Percentiles rank a stretch among this genome's conserved stretches.
These are phyloP conservation scores for Bucco capensis DNA, from an alignment of 2,113 vertebrate genomes.

Conservation along the genomic window DNA sequence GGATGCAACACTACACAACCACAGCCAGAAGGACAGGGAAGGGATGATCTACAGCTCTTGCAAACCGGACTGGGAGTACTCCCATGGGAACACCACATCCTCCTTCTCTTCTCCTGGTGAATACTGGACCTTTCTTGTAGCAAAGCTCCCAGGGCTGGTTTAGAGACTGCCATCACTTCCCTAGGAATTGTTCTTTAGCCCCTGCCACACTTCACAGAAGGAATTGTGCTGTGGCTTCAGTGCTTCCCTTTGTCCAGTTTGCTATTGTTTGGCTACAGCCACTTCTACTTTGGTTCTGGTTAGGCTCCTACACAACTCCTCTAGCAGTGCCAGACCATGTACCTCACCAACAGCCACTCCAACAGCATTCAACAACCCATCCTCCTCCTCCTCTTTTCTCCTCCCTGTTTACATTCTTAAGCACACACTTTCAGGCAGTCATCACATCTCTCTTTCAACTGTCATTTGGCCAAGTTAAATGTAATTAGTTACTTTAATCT, in stretches of 20 bases:
- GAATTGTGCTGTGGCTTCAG: neutral
- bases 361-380: neutral
- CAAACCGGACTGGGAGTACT: neutral
- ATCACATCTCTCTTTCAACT: constrained; percentile 44
- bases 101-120: neutral
- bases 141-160: neutral
- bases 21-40: neutral
- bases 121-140: neutral
- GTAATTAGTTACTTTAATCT: constrained; percentile 66
- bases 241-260: neutral
- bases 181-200: neutral
- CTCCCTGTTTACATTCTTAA: constrained; percentile 41
- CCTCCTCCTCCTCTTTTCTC: neutral
- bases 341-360: neutral
- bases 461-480: constrained; percentile 64
- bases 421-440: constrained; percentile 40
- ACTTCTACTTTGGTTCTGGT: neutral
- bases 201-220: neutral
- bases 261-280: neutral
- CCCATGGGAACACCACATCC: neutral
- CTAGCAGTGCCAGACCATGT: neutral
- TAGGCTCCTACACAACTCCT: neutral
- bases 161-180: neutral
- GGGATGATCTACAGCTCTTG: neutral
- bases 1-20: neutral